phyloP scores from a whole-genome alignment of 2,888 invertebrate species.

The Melinaea marsaeus region DNA sequence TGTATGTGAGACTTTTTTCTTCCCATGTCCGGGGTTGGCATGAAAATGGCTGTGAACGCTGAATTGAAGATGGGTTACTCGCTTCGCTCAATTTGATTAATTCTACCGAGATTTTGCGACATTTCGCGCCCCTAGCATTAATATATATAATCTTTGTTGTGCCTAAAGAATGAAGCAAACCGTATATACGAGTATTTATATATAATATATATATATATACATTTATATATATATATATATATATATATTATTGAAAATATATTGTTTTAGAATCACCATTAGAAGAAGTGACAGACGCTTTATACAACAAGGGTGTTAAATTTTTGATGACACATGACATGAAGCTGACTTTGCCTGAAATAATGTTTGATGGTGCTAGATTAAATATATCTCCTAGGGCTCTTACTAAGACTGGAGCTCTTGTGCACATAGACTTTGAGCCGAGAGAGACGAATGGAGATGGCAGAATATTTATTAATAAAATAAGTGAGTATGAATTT shows the following conservation, averaged over 20 bases:
- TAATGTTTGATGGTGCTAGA: conserved; percentile 84
- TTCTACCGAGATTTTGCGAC: too few relatives aligned
- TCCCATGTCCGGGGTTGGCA: too few relatives aligned
- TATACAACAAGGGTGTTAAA: conserved; percentile 83
- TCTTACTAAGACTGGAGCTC: conserved; percentile 84
- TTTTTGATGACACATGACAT: conserved; percentile 89
- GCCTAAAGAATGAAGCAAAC: too few relatives aligned
- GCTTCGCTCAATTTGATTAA: too few relatives aligned
- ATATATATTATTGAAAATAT: neutral
- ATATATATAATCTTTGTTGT: too few relatives aligned
- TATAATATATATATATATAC: neutral
- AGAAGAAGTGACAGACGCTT: conserved; percentile 84
- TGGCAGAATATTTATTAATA: conserved; percentile 82
- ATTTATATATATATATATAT: neutral
- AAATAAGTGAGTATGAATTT: conserved; percentile 79
- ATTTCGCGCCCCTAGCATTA: too few relatives aligned
- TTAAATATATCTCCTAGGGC: conserved; percentile 85
- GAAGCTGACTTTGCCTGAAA: conserved; percentile 83
- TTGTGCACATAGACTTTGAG: conserved; percentile 84
- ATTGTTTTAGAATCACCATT: conserved; percentile 78
- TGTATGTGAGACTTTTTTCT: too few relatives aligned
- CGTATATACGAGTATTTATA: neutral
- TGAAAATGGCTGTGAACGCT: too few relatives aligned
- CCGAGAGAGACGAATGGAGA: conserved; percentile 71
- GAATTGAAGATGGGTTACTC: too few relatives aligned